phyloP scores from a whole-genome alignment of 2,797 vertebrate species.

The Coccyzus lansbergi region DNA sequence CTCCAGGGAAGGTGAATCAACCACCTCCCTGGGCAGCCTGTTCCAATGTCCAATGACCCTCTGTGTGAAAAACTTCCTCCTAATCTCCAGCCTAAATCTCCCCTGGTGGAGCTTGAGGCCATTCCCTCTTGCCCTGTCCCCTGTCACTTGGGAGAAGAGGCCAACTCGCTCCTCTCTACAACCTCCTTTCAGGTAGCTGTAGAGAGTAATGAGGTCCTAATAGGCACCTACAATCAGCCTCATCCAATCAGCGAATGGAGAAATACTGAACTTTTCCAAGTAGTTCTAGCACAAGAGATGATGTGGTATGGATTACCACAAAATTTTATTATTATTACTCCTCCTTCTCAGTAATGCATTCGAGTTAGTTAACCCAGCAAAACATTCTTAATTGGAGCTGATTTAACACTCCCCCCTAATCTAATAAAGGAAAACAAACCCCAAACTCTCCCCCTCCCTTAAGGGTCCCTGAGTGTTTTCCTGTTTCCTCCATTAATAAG shows the following conservation, averaged over 20 bases:
- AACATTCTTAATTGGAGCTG: neutral
- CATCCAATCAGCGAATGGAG: neutral
- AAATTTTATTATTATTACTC: neutral
- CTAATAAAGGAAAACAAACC: neutral
- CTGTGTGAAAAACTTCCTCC: no score
- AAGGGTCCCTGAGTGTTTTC: neutral
- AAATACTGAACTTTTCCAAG: neutral
- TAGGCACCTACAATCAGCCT: neutral
- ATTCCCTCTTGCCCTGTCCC: no score
- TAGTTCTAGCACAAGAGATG: neutral
- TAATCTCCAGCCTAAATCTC: no score
- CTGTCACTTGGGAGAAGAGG: no score
- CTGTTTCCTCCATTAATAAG: neutral
- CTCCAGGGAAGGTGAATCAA: no score
- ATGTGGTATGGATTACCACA: neutral
- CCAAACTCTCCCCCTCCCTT: accelerated
- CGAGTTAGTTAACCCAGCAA: neutral
- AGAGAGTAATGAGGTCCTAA: no score
- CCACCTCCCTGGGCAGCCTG: no score
- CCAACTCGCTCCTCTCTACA: no score
- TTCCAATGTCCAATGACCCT: no score
- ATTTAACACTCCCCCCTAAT: neutral
- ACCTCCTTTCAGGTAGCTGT: no score
- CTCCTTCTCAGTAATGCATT: neutral
- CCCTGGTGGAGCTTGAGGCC: no score